Conservation (phyloP, 2,797 vertebrate genomes). For the Labroides dimidiatus region DNA sequence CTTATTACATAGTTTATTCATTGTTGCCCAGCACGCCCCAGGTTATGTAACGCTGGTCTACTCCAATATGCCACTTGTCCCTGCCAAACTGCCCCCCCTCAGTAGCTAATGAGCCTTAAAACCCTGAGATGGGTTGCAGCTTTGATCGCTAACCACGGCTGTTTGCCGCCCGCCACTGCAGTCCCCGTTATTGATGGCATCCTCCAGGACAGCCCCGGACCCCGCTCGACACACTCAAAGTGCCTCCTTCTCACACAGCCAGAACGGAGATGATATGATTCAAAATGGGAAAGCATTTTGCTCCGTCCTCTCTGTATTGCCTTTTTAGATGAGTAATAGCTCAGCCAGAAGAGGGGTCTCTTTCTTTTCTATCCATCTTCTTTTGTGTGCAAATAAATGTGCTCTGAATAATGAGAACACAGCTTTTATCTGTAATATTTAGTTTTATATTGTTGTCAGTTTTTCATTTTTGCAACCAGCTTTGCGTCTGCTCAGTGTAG, state of each 20-base stretch:
- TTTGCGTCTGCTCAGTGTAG: slow-evolving; percentile 35
- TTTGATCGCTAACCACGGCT: slow-evolving; percentile 79
- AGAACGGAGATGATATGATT: slow-evolving; percentile 67
- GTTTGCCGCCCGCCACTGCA: slow-evolving; percentile 69
- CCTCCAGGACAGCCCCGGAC: slow-evolving; percentile 69
- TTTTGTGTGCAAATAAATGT: slow-evolving; percentile 35
- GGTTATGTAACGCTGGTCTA: slow-evolving; percentile 66
- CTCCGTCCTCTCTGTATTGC: slow-evolving; percentile 60
- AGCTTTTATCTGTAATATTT: slow-evolving; percentile 48
- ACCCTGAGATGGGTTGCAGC: slow-evolving; percentile 73
- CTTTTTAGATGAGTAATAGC: slow-evolving; percentile 66
- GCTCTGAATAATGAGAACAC: slow-evolving; percentile 52
- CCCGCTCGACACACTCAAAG: slow-evolving; percentile 55
- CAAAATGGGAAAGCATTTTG: slow-evolving; percentile 67
- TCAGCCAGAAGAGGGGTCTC: slow-evolving; percentile 37
- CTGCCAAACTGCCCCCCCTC: slow-evolving; percentile 68
- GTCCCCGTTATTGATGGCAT: slow-evolving; percentile 77
- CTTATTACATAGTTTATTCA: slow-evolving; percentile 61
- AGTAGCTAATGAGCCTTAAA: slow-evolving; percentile 79
- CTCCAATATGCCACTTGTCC: slow-evolving; percentile 72
- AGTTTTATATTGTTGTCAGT: slow-evolving; percentile 27
- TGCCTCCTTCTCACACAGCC: slow-evolving; percentile 58
- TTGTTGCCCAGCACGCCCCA: slow-evolving; percentile 41
- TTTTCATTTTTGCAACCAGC: slow-evolving; percentile 33
- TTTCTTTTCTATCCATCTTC: slow-evolving; percentile 51